Evolutionary conservation across 2,888 invertebrate species (phyloP).

Genomic region (Lepidonotus clava): DNA sequence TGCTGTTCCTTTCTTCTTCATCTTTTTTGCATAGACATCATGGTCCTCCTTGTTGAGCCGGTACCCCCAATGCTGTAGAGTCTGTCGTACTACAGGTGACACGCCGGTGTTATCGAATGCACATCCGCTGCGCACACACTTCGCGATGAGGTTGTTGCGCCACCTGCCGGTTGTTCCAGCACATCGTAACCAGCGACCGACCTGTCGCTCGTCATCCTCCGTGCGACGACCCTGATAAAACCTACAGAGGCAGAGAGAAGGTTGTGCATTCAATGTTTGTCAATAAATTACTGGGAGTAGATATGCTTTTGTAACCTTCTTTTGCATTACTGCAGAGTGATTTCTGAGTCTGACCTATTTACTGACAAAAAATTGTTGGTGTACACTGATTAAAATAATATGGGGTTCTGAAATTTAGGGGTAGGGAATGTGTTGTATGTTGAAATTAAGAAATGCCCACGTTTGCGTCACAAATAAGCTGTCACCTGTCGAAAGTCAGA

Average conservation of each 20-base stretch:
- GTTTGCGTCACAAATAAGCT: too few species aligned
- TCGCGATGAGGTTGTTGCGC: slow-evolving; percentile 73
- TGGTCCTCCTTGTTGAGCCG: slow-evolving; percentile 70
- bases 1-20: slow-evolving; percentile 37
- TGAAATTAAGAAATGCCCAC: too few species aligned
- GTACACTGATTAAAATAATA: too few species aligned
- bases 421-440: too few species aligned
- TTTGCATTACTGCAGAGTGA: too few species aligned
- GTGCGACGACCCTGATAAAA: slow-evolving; percentile 72
- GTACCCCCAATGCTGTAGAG: slow-evolving; percentile 75
- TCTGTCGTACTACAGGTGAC: slow-evolving; percentile 74
- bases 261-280: too few species aligned
- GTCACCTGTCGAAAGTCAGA: too few species aligned
- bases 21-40: slow-evolving; percentile 67
- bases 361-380: too few species aligned
- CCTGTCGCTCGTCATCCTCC: slow-evolving; percentile 72
- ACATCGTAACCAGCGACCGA: slow-evolving; percentile 73
- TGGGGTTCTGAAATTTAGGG: too few species aligned
- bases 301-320: too few species aligned
- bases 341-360: too few species aligned
- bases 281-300: too few species aligned
- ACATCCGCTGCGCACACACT: slow-evolving; percentile 70
- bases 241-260: slow-evolving; percentile 63
- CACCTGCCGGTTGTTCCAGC: slow-evolving; percentile 71
- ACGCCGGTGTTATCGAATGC: slow-evolving; percentile 68